Percentiles rank a stretch among this genome's conserved stretches.
Conservation (phyloP, 2,797 vertebrate genomes). For the Schizothorax lantsangensis region DNA sequence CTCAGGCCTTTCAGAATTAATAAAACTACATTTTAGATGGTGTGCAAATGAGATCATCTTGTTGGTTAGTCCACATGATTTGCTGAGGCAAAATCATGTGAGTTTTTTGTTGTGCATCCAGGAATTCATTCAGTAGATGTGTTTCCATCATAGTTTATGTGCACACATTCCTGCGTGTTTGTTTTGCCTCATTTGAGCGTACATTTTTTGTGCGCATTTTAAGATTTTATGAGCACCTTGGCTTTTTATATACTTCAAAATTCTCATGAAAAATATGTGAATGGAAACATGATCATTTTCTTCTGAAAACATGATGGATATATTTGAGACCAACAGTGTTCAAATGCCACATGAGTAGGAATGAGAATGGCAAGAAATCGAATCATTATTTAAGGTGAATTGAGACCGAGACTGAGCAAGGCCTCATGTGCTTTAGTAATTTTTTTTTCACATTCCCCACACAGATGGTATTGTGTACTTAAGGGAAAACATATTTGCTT, state of each 20-base stretch:
- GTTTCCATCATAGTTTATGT: not conserved
- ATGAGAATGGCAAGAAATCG: not conserved
- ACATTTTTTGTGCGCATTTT: too few relatives aligned
- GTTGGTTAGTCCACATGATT: too few relatives aligned
- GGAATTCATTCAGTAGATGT: too few relatives aligned
- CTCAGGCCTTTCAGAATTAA: not conserved
- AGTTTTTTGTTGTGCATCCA: too few relatives aligned
- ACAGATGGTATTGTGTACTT: conserved; percentile 49
- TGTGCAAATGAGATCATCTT: not conserved
- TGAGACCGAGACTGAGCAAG: not conserved
- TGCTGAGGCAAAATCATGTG: too few relatives aligned
- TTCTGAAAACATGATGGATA: not conserved
- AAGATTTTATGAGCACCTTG: not conserved
- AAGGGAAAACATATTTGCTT: conserved; percentile 38
- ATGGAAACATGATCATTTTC: not conserved
- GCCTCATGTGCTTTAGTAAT: not conserved
- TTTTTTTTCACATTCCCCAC: not conserved
- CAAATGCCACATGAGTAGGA: not conserved
- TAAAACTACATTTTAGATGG: not conserved
- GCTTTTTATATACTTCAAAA: not conserved
- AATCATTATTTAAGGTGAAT: conserved; percentile 3
- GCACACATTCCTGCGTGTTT: not conserved
- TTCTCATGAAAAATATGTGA: not conserved
- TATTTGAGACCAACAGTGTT: too few relatives aligned
- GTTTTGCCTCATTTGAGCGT: not conserved